These are phyloP conservation scores for Xestia xanthographa DNA, from an alignment of 2,888 invertebrate genomes.

Conservation along the genomic window DNA sequence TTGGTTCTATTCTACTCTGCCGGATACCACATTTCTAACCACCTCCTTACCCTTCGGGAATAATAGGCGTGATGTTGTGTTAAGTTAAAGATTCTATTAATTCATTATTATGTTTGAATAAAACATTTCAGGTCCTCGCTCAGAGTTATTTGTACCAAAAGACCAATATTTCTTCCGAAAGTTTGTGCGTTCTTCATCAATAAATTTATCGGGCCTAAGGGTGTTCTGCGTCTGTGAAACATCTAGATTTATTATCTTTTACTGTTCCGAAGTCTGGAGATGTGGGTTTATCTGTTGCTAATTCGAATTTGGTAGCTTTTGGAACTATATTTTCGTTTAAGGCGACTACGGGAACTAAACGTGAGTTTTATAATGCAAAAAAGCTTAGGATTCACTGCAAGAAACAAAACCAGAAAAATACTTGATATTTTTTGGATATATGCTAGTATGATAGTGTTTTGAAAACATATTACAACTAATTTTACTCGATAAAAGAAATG, in stretches of 20 bases:
- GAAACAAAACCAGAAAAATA: too few species aligned
- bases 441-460: too few species aligned
- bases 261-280: constrained; percentile 4
- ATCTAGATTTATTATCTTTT: constrained; percentile 48
- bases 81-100: constrained; percentile 2
- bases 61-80: not conserved
- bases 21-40: too few species aligned
- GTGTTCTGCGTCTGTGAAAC: constrained; percentile 34
- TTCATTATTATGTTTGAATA: constrained; percentile 19
- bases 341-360: too few species aligned
- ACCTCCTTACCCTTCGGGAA: not conserved
- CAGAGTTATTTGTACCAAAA: constrained; percentile 40
- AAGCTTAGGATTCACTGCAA: too few species aligned
- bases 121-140: constrained; percentile 9
- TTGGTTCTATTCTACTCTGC: too few species aligned
- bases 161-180: constrained; percentile 44
- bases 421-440: too few species aligned
- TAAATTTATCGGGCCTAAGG: constrained; percentile 47
- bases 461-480: too few species aligned
- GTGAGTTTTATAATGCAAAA: too few species aligned
- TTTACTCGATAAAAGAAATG: too few species aligned
- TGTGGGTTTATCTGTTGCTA: not conserved
- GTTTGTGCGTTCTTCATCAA: constrained; percentile 40
- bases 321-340: not conserved
- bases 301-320: not conserved